These are phyloP conservation scores for Knipowitschia caucasica DNA, from an alignment of 2,797 vertebrate species.

Conservation along the genomic window DNA sequence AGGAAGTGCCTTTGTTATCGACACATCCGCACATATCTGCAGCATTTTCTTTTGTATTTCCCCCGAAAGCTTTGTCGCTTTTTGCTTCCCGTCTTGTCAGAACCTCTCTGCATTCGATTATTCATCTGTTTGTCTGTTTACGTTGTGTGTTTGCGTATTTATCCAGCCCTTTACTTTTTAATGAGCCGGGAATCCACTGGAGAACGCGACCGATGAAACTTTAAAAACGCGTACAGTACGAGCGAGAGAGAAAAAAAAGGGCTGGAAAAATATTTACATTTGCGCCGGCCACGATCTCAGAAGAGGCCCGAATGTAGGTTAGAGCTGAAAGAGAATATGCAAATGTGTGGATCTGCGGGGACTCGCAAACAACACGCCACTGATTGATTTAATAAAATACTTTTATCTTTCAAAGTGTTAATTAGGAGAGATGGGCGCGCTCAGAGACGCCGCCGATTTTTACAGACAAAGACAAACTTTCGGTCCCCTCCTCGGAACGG, in stretches of 20 bases:
- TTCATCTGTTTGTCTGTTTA: slow-evolving; percentile 71
- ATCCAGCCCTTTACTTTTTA: slow-evolving; percentile 74
- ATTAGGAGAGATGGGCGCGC: slow-evolving; percentile 95
- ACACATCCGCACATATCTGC: no score
- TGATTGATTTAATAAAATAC: slow-evolving; percentile 99
- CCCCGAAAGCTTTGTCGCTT: slow-evolving; percentile 41
- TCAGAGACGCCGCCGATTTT: slow-evolving; percentile 85
- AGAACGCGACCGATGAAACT: slow-evolving; percentile 69
- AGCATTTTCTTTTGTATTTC: slow-evolving; percentile 45
- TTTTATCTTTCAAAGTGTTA: slow-evolving; percentile 99
- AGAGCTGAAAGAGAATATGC: slow-evolving; percentile 97
- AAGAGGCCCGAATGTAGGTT: slow-evolving; percentile 97
- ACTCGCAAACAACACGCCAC: slow-evolving; percentile 98
- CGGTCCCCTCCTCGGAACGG: slow-evolving; percentile 40
- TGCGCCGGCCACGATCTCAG: slow-evolving; percentile 84
- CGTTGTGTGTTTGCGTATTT: slow-evolving; percentile 67
- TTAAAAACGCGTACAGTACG: slow-evolving; percentile 84
- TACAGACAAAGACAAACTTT: slow-evolving; percentile 79
- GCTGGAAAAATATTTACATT: slow-evolving; percentile 88
- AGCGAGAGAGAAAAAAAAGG: no score
- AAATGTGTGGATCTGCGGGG: slow-evolving; percentile 97
- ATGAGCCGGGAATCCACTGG: slow-evolving; percentile 71
- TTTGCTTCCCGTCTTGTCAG: slow-evolving; percentile 38
- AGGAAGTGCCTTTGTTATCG: no score
- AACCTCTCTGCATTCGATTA: slow-evolving; percentile 45